These are phyloP conservation scores for Euzophera pinguis DNA, from an alignment of 2,888 invertebrate genomes.

Conservation along the genomic window DNA sequence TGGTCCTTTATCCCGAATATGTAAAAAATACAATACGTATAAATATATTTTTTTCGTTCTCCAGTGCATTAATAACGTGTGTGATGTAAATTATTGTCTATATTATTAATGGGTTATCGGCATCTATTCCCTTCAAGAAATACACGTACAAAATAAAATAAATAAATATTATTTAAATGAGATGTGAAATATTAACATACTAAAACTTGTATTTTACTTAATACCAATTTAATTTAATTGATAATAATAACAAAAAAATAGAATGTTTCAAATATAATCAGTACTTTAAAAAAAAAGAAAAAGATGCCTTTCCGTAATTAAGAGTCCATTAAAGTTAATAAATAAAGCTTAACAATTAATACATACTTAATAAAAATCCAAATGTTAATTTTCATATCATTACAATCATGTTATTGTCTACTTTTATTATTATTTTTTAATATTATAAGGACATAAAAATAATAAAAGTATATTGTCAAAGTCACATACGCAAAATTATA, in stretches of 20 bases:
- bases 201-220: too few species aligned
- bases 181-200: too few species aligned
- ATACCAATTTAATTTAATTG: too few species aligned
- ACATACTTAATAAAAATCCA: too few species aligned
- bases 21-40: slow-evolving; percentile 21
- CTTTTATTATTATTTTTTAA: slow-evolving; percentile 1
- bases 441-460: slow-evolving; percentile 18
- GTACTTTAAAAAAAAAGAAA: too few species aligned
- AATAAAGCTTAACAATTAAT: too few species aligned
- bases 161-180: not conserved
- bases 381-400: too few species aligned
- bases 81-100: slow-evolving; percentile 35
- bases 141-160: not conserved
- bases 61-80: slow-evolving; percentile 32
- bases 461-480: slow-evolving; percentile 64
- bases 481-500: slow-evolving; percentile 55
- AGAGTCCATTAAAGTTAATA: too few species aligned
- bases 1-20: slow-evolving; percentile 39
- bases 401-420: slow-evolving; percentile 21
- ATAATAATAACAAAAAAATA: too few species aligned
- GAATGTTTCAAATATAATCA: too few species aligned
- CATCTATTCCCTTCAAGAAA: not conserved
- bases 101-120: slow-evolving; percentile 11
- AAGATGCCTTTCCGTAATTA: too few species aligned
- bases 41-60: slow-evolving; percentile 9